A percentile compares a stretch with the other conserved stretches of the same genome.
These are phyloP conservation scores for Latrodectus elegans DNA, from an alignment of 2,888 invertebrate genomes.

Conservation along the genomic window DNA sequence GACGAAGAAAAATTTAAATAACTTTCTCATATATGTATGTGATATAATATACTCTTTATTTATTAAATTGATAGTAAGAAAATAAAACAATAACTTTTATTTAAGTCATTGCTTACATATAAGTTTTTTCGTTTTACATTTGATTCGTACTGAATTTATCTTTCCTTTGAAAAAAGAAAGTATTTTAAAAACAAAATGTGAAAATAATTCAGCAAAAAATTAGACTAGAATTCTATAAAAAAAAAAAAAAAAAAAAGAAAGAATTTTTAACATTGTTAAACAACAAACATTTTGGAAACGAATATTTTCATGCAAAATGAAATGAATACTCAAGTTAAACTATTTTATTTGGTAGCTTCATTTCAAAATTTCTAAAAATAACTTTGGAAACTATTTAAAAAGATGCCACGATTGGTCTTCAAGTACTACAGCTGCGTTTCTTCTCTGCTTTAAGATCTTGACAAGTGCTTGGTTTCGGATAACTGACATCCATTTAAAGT, in stretches of 20 bases:
- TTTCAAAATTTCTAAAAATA: slow-evolving; percentile 42
- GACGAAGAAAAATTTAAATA: no score
- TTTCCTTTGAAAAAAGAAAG: no score
- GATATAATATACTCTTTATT: no score
- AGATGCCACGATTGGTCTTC: slow-evolving; percentile 18
- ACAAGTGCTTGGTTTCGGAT: slow-evolving; percentile 44
- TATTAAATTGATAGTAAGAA: no score
- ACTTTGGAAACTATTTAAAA: slow-evolving; percentile 31
- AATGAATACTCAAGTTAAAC: not conserved
- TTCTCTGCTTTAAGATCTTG: slow-evolving; percentile 14
- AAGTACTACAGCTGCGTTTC: slow-evolving; percentile 42
- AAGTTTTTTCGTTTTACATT: no score
- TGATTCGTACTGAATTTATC: no score
- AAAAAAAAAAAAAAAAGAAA: not conserved
- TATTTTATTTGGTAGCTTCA: slow-evolving; percentile 43
- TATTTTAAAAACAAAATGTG: no score
- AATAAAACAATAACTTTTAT: no score
- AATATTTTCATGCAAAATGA: slow-evolving; percentile 2
- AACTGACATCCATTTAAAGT: slow-evolving; percentile 24
- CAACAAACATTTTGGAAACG: slow-evolving; percentile 50
- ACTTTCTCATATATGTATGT: no score
- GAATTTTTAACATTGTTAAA: not conserved
- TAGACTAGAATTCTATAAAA: no score
- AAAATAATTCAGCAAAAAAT: no score
- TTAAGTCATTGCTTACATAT: no score